Evolutionary conservation across 2,888 invertebrate species (phyloP).

Genomic region (Pheosia gnoma): DNA sequence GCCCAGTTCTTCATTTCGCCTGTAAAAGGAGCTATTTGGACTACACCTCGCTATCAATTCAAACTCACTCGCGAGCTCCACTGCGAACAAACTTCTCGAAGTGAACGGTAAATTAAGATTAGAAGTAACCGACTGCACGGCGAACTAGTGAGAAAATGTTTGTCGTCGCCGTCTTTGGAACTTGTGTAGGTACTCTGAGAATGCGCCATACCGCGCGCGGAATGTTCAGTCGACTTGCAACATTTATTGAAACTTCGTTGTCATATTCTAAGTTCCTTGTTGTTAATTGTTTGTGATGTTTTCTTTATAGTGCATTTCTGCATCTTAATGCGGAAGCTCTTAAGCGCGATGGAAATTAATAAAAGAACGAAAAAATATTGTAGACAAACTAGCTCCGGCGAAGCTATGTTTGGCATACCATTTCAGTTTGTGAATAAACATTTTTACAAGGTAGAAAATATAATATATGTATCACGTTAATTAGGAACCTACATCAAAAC

Average conservation of each 20-base stretch:
- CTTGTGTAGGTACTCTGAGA: slow-evolving; percentile 16
- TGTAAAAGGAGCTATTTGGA: slow-evolving; percentile 15
- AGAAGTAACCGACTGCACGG: slow-evolving; percentile 56
- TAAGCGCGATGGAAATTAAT: too few species aligned
- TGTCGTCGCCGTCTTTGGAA: slow-evolving; percentile 54
- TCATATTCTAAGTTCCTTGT: background rate
- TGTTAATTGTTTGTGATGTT: too few species aligned
- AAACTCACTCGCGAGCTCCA: slow-evolving; percentile 37
- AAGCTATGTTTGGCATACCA: too few species aligned
- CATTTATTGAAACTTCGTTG: slow-evolving; percentile 6
- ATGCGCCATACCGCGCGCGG: background rate
- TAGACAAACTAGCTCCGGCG: too few species aligned
- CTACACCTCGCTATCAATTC: slow-evolving; percentile 13
- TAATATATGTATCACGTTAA: too few species aligned
- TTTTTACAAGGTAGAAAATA: too few species aligned
- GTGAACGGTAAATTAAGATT: slow-evolving; percentile 69
- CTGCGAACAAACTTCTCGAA: slow-evolving; percentile 48
- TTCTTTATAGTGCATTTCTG: too few species aligned
- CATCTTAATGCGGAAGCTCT: too few species aligned
- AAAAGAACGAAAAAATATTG: too few species aligned
- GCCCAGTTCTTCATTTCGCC: slow-evolving; percentile 1
- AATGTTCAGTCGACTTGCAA: background rate
- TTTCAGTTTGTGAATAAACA: too few species aligned
- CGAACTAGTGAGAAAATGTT: slow-evolving; percentile 62
- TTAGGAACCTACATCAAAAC: too few species aligned